Percentiles rank a stretch among this genome's conserved stretches.
phyloP scores from a whole-genome alignment of 2,888 invertebrate genomes.

The Euzophera pinguis region DNA sequence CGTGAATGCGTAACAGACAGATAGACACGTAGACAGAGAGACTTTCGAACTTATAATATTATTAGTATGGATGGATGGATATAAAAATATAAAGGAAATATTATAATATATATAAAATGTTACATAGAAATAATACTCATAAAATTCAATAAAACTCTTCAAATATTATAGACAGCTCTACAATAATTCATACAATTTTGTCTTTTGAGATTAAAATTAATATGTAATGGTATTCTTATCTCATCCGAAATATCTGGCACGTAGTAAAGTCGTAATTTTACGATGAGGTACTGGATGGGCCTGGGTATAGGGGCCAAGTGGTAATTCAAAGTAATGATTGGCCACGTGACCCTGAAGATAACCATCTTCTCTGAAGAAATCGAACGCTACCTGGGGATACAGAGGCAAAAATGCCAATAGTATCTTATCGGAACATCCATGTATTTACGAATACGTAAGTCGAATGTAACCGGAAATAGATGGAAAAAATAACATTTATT shows the following conservation, averaged over 20 bases:
- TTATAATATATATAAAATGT: too few relatives aligned
- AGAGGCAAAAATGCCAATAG: conserved; percentile 33
- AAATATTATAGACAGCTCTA: neutral
- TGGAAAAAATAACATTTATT: too few relatives aligned
- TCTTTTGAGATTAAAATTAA: conserved; percentile 43
- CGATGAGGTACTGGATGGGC: conserved; percentile 67
- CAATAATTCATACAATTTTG: conserved; percentile 48
- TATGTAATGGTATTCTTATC: conserved; percentile 67
- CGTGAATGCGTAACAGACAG: too few relatives aligned
- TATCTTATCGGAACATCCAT: too few relatives aligned
- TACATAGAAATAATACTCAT: too few relatives aligned
- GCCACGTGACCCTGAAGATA: conserved; percentile 34
- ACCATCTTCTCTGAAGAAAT: conserved; percentile 28
- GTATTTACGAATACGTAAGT: too few relatives aligned
- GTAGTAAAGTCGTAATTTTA: conserved; percentile 71
- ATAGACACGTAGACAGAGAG: too few relatives aligned
- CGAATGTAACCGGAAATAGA: too few relatives aligned
- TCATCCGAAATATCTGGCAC: conserved; percentile 69
- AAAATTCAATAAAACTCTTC: too few relatives aligned
- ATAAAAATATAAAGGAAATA: too few relatives aligned
- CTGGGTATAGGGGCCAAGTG: conserved; percentile 35
- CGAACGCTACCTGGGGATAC: conserved; percentile 43
- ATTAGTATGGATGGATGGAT: too few relatives aligned
- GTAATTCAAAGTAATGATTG: conserved; percentile 66
- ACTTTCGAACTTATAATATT: too few relatives aligned